Evolutionary conservation across 2,888 invertebrate genomes (phyloP), one percentile per base, ranked within the genome.

Genomic region (Ommatoiulus sabulosus): DNA sequence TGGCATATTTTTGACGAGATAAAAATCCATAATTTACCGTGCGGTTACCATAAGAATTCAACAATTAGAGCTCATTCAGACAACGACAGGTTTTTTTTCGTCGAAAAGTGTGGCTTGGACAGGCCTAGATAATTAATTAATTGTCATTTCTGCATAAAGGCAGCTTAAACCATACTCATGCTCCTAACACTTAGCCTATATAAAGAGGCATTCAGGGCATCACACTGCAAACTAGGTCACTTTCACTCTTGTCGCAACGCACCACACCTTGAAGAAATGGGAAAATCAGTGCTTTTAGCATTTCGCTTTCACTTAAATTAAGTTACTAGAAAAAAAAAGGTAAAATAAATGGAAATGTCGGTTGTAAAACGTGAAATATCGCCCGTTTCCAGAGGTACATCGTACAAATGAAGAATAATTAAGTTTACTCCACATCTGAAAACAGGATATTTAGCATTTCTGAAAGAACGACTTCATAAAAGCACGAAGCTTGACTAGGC

Each of bases 141-240:
- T 52, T 80, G 80, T 80, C 80, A 35, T 80, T 80, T 80, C 80
- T 80, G 80, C 80, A 80, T 80, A 80, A 80, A 80, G 15, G 80
- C 80, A 80, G 80, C 80, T 80, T 80, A 10, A 80, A 35, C 80
- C 80, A 80, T 80, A 80, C 80, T 35, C 80, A 12, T 52, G 52
- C 17, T 52, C 15, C 15, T 12, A 72, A 72, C 72, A n/a, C 24
- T 24, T 72, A 80, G 80, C 80, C 80, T 80, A 24, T 35, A 80
- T 80, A 80, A 80, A 80, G 35, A 80, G 80, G 80, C 80, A 80
- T 80, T 80, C 80, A 80, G 80, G 80, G 80, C 80, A 80, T 80
- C 80, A 80, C 24, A 80, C 24, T 24, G 35, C 10, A 35, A 80
- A 80, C 80, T 80, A 80, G 80, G 80, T 80, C 80, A 80, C 6